phyloP scores from a whole-genome alignment of 2,888 invertebrate genomes.

The Chymomyza fuscimana region DNA sequence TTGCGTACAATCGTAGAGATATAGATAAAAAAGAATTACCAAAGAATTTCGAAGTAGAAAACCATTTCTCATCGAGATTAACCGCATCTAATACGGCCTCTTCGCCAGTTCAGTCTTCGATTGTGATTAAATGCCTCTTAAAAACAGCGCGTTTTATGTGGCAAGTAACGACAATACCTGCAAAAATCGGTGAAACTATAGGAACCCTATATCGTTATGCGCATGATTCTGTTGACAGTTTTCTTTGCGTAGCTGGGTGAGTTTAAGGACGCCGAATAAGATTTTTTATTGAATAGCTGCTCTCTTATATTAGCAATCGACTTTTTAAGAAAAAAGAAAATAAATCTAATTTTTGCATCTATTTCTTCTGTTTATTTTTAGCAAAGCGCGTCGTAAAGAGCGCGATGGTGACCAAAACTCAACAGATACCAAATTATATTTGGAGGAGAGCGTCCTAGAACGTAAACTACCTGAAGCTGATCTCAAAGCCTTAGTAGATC shows the following conservation, averaged over 20 bases:
- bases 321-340: neutral
- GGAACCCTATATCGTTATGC: slow-evolving; percentile 80
- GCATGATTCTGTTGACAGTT: slow-evolving; percentile 79
- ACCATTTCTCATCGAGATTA: slow-evolving; percentile 8
- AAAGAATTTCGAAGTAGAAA: neutral
- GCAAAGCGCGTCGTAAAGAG: slow-evolving; percentile 98
- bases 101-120: slow-evolving; percentile 48
- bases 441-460: slow-evolving; percentile 96
- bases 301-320: neutral
- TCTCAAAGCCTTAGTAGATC: slow-evolving; percentile 94
- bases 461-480: slow-evolving; percentile 96
- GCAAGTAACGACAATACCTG: slow-evolving; percentile 79
- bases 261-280: slow-evolving; percentile 26
- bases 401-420: slow-evolving; percentile 90
- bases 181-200: slow-evolving; percentile 79
- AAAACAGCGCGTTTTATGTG: slow-evolving; percentile 79
- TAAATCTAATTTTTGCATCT: neutral
- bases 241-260: slow-evolving; percentile 80
- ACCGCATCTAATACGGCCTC: slow-evolving; percentile 5
- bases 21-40: neutral
- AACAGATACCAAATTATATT: slow-evolving; percentile 95
- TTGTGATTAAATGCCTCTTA: slow-evolving; percentile 78
- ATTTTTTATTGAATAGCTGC: neutral
- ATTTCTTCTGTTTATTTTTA: slow-evolving; percentile 80
- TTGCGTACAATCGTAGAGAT: neutral